phyloP scores from a whole-genome alignment of 2,113 vertebrate genomes.

The Psittacula cyanocephala region DNA sequence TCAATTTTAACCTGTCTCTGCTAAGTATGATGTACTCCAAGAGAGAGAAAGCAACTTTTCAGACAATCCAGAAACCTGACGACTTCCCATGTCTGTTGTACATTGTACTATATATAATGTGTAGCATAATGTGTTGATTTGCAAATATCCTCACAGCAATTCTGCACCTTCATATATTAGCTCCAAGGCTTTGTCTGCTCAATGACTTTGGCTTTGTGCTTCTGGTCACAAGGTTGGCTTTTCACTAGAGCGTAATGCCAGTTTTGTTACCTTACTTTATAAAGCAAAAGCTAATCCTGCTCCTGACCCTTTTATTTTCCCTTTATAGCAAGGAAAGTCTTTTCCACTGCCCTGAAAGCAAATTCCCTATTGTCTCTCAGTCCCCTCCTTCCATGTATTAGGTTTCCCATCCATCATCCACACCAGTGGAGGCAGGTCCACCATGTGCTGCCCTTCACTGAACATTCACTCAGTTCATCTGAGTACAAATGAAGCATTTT shows the following conservation, averaged over 20 bases:
- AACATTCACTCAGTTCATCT: not conserved
- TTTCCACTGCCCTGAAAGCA: not conserved
- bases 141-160: not conserved
- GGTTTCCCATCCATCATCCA: not conserved
- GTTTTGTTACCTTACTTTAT: not conserved
- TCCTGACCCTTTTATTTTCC: not conserved
- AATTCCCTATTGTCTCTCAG: not conserved
- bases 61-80: not conserved
- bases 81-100: not conserved
- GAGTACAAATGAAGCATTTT: fast-evolving
- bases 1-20: not conserved
- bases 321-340: not conserved
- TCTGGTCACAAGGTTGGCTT: not conserved
- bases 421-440: not conserved
- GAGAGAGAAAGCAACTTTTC: not conserved
- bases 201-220: not conserved
- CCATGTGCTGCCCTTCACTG: not conserved
- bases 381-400: fast-evolving
- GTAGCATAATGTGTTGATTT: not conserved
- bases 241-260: not conserved
- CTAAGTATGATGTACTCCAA: not conserved
- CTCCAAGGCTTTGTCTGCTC: not conserved
- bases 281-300: not conserved
- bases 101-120: not conserved
- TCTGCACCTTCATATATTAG: not conserved